These are phyloP conservation scores for Popillia japonica DNA, from an alignment of 1,140 invertebrate genomes.

Conservation along the genomic window DNA sequence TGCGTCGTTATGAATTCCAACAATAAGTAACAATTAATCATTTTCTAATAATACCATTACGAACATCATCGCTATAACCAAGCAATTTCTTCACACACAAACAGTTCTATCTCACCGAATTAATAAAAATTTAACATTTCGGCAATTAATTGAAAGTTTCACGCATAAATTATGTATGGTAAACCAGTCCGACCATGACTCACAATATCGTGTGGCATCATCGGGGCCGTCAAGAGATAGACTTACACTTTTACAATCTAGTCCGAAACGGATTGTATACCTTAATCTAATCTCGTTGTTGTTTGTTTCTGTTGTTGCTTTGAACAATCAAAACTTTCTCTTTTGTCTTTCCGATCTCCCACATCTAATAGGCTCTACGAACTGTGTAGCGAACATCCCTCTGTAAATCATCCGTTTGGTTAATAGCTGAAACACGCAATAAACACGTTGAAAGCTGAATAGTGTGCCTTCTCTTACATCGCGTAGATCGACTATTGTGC, in stretches of 20 bases:
- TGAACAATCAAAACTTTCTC: slow-evolving; percentile 11
- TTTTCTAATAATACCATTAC: background rate
- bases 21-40: background rate
- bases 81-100: background rate
- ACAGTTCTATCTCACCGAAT: background rate
- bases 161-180: background rate
- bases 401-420: background rate
- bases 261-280: background rate
- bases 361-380: background rate
- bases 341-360: slow-evolving; percentile 1
- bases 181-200: background rate
- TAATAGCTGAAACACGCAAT: background rate
- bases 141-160: slow-evolving; percentile 1
- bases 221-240: background rate
- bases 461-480: background rate
- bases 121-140: background rate
- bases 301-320: background rate
- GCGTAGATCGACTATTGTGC: background rate
- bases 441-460: background rate
- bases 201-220: background rate
- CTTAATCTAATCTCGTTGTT: background rate
- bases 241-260: background rate
- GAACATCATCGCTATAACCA: background rate
- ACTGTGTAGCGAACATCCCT: background rate
- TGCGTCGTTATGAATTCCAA: background rate